Evolutionary conservation across 2,888 invertebrate genomes (phyloP).

Genomic region (Himalopsyche japonica): DNA sequence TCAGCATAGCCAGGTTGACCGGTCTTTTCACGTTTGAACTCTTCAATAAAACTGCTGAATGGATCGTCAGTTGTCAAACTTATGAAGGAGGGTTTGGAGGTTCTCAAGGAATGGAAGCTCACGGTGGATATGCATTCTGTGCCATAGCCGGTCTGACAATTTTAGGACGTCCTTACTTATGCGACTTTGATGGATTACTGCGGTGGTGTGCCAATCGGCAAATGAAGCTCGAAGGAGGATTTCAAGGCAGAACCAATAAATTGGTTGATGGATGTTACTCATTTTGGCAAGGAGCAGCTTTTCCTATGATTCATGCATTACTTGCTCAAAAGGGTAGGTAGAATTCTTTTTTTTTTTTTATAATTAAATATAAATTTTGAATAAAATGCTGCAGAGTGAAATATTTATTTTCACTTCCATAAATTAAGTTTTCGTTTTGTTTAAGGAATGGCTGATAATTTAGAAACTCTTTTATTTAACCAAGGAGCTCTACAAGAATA

Average conservation of each 20-base stretch:
- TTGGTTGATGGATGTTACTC: constrained; percentile 98
- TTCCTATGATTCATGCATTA: constrained; percentile 83
- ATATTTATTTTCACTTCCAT: too few species aligned
- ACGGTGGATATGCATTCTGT: constrained; percentile 99
- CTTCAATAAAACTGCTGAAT: constrained; percentile 85
- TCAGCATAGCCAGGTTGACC: constrained; percentile 85
- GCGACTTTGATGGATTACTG: constrained; percentile 75
- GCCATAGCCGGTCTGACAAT: constrained; percentile 88
- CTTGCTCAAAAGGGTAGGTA: constrained; percentile 55
- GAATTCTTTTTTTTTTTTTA: too few species aligned
- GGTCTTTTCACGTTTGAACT: constrained; percentile 76
- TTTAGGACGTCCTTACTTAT: constrained; percentile 73
- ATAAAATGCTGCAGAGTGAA: too few species aligned
- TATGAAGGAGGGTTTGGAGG: constrained; percentile 99
- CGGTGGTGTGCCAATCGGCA: constrained; percentile 91
- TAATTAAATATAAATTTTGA: too few species aligned
- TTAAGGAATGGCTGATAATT: constrained; percentile 29
- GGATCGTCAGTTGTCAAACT: constrained; percentile 94
- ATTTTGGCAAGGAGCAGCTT: constrained; percentile 96
- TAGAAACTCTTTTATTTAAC: constrained; percentile 65
- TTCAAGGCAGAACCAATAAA: constrained; percentile 97
- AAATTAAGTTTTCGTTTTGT: not conserved
- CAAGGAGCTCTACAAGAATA: constrained; percentile 92
- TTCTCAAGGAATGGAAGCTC: constrained; percentile 93
- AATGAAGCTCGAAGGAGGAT: constrained; percentile 94